A percentile compares a stretch with the other conserved stretches of the same genome.
Evolutionary conservation across 1,140 invertebrate species (phyloP).

Genomic region (Hylyphantes graminicola): DNA sequence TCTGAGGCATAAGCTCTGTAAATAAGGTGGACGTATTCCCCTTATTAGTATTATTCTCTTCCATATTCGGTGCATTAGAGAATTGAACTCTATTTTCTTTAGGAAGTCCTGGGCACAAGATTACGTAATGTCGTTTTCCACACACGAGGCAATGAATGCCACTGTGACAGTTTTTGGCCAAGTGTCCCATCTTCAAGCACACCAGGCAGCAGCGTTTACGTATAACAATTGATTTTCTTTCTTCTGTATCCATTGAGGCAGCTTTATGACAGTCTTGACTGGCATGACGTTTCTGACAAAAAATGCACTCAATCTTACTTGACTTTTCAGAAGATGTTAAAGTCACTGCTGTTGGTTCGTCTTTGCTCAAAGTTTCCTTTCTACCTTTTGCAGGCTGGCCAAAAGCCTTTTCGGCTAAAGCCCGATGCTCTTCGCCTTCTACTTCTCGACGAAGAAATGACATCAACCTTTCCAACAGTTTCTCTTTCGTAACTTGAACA

Average conservation of each 20-base stretch:
- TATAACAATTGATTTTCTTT: conserved; percentile 20
- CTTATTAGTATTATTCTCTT: no score
- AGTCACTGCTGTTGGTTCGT: background rate
- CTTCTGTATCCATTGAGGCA: background rate
- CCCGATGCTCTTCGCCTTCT: conserved; percentile 14
- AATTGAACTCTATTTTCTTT: background rate
- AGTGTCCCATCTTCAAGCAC: conserved; percentile 1
- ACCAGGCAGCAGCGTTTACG: background rate
- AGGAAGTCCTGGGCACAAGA: conserved; percentile 20
- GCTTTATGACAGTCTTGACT: conserved; percentile 36
- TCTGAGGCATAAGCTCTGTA: conserved; percentile 1
- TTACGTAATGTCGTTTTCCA: background rate
- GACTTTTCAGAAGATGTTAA: background rate
- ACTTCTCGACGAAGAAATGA: background rate
- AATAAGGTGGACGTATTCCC: background rate
- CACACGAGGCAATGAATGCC: conserved; percentile 8
- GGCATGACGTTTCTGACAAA: background rate
- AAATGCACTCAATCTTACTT: conserved; percentile 7
- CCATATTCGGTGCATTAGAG: background rate
- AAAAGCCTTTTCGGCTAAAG: background rate
- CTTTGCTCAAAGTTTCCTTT: background rate
- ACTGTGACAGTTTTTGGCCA: conserved; percentile 5
- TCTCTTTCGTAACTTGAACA: background rate
- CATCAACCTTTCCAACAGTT: conserved; percentile 6
- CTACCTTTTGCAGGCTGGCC: background rate